Base-by-base conservation (phyloP, 2,888 invertebrate species). In the Ariolimax columbianus region DNA sequence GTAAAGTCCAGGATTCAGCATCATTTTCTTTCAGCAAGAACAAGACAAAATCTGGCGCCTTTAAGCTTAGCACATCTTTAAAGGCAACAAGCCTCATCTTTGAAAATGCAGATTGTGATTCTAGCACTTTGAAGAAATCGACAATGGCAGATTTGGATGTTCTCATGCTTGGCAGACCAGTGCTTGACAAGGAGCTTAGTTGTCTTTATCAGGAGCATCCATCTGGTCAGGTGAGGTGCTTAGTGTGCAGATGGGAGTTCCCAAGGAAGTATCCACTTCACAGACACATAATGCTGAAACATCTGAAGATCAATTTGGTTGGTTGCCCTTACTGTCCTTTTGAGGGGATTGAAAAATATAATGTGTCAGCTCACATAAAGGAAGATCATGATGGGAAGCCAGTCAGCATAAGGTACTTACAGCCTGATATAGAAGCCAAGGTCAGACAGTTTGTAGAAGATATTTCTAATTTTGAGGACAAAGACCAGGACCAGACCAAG, bases 261-360 rank as follows among this genome's bases (percentile, higher is more conserved):
- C 89, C 89, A 14, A 55, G 86, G 30, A 87, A 85, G 86, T 89
- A 89, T 77, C 85, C 88, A 3, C 80, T 86, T 19, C 89, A 89
- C 78, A 82, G 89, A 38, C 89, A 89, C 68, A 82, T 89, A 26
- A 85, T 89, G 70, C 81, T 89, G 85, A 88, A 88, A 36, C 89
- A 89, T 75, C 80, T 89, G 38, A 86, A 87, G 80, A 63, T 88
- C 68, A 86, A 83, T 55, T 77, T 89, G n/a, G 85, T 88, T 33
- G 86, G 86, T 7, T 89, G 89, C 68, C 86, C 89, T 0, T 86
- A 87, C 70, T 89, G 89, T 80, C 47, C 79, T 30, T 88, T 86
- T 70, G 82, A 87, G 80, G 89, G 88, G 26, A 86, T 87, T 59
- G 89, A 89, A 82, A 82, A 87, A 47, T 89, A 89, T 80, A 86